Evolutionary conservation across 2,888 invertebrate genomes (phyloP), one percentile per base, ranked within the genome.

Genomic region (Platynereis dumerilii): DNA sequence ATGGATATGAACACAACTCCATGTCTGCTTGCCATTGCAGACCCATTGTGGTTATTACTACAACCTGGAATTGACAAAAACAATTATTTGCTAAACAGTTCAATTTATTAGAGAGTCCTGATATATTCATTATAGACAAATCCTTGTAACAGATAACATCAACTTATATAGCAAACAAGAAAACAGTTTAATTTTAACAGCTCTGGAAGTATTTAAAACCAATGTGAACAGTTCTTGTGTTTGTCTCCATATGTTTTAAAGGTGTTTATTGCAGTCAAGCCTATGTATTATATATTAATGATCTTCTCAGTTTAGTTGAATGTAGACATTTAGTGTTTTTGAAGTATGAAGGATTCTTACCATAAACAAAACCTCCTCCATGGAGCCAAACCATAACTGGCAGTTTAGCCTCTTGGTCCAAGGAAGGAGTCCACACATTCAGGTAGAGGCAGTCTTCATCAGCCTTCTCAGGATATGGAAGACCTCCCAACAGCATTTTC

Each of bases 381-480:
- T 80, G 80, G 44, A 82, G 74, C 76, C 77, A 81, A 1, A 82
- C 78, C 80, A 81, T 78, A 2, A 81, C 81, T 0, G 76, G 75
- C 22, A 54, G 68, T 10, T 68, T 71, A 17, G 72, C 73, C 28
- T 44, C 29, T 0, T 68, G 68, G 60, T 76, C 70, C 2, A 76
- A 45, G 17, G 74, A 64, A 1, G 81, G 82, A 0, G 81, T 76
- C 75, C 80, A 78, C 3, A 82, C 69, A 60, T 70, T 74, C 55
- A 81, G 58, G 65, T 74, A 78, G 1, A 79, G 66, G 66, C 80
- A 82, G 64, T 82, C 79, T 64, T 82, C 81, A 60, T 45, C n/a
- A 26, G 61, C 42, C 15, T 42, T 61, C 54, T 39, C 42, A 22
- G 60, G 65, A 34, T 57, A 34, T 27, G 22, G 53, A 54, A 65